Conservation (phyloP, 2,888 invertebrate genomes). For the Tetheella fluctuosa region DNA sequence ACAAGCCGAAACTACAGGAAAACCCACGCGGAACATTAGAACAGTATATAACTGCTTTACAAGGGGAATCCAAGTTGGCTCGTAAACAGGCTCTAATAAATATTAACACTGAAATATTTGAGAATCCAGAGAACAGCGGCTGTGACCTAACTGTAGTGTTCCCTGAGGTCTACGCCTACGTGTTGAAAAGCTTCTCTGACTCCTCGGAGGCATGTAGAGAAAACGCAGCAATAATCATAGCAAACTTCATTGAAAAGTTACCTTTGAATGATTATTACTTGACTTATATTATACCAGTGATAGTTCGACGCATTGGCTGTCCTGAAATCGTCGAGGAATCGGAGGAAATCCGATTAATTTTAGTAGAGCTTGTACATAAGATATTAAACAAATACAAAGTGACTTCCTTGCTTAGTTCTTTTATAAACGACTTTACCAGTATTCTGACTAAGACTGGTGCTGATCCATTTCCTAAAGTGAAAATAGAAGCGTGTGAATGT, state of each 20-base stretch:
- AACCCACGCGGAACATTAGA: slow-evolving; percentile 67
- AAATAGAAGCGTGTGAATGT: slow-evolving; percentile 90
- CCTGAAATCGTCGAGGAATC: slow-evolving; percentile 87
- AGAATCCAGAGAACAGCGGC: slow-evolving; percentile 59
- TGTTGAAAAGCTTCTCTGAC: slow-evolving; percentile 80
- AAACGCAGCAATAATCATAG: slow-evolving; percentile 80
- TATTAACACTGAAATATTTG: slow-evolving; percentile 78
- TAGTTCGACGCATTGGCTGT: slow-evolving; percentile 90
- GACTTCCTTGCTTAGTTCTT: slow-evolving; percentile 85
- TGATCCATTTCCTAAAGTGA: slow-evolving; percentile 92
- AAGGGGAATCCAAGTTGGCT: slow-evolving; percentile 85
- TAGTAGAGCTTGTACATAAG: slow-evolving; percentile 86
- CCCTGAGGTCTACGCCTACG: slow-evolving; percentile 69
- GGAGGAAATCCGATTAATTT: slow-evolving; percentile 92
- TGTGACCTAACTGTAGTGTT: slow-evolving; percentile 67
- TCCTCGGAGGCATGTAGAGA: slow-evolving; percentile 86
- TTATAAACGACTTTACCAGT: slow-evolving; percentile 89
- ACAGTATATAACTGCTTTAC: slow-evolving; percentile 69
- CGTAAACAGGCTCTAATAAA: slow-evolving; percentile 83
- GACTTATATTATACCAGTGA: slow-evolving; percentile 89
- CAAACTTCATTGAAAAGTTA: slow-evolving; percentile 82
- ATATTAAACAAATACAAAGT: slow-evolving; percentile 87
- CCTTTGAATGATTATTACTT: slow-evolving; percentile 89
- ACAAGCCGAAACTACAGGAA: slow-evolving; percentile 53
- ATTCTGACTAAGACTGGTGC: slow-evolving; percentile 89